Evolutionary conservation across 2,888 invertebrate species (phyloP).

Genomic region (Drosophila yooni): DNA sequence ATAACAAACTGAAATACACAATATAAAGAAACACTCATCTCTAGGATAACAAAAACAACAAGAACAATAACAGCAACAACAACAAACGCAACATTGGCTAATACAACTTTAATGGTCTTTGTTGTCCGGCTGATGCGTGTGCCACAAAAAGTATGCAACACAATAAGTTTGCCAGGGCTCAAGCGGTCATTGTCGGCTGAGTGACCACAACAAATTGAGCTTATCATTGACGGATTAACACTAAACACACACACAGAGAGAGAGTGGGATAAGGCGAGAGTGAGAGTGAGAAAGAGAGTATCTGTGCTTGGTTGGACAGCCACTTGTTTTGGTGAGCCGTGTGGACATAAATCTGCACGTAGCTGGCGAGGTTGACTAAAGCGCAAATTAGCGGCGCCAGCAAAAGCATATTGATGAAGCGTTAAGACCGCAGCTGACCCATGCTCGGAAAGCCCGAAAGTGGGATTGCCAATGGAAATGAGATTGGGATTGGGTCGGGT

Average conservation of each 20-base stretch:
- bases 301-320: slow-evolving; percentile 5
- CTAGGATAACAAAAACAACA: slow-evolving; percentile 27
- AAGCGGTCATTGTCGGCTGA: slow-evolving; percentile 67
- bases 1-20: background rate
- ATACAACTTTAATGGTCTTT: slow-evolving; percentile 72
- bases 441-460: slow-evolving; percentile 3
- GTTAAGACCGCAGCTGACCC: slow-evolving; percentile 65
- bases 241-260: slow-evolving; percentile 65
- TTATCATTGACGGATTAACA: slow-evolving; percentile 83
- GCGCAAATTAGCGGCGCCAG: slow-evolving; percentile 71
- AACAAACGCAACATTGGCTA: slow-evolving; percentile 33
- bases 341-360: slow-evolving; percentile 73
- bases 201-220: slow-evolving; percentile 82
- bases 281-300: slow-evolving; percentile 18
- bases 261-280: slow-evolving; percentile 10
- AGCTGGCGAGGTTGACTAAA: slow-evolving; percentile 63
- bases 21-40: slow-evolving; percentile 28
- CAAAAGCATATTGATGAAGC: slow-evolving; percentile 78
- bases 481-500: slow-evolving; percentile 30
- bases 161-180: slow-evolving; percentile 41
- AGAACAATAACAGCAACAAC: slow-evolving; percentile 1
- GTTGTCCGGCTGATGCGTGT: slow-evolving; percentile 19
- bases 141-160: slow-evolving; percentile 54
- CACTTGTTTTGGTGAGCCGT: slow-evolving; percentile 53
- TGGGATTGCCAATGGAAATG: slow-evolving; percentile 21